Conservation (phyloP, 1,140 invertebrate species). For the Orius laevigatus region DNA sequence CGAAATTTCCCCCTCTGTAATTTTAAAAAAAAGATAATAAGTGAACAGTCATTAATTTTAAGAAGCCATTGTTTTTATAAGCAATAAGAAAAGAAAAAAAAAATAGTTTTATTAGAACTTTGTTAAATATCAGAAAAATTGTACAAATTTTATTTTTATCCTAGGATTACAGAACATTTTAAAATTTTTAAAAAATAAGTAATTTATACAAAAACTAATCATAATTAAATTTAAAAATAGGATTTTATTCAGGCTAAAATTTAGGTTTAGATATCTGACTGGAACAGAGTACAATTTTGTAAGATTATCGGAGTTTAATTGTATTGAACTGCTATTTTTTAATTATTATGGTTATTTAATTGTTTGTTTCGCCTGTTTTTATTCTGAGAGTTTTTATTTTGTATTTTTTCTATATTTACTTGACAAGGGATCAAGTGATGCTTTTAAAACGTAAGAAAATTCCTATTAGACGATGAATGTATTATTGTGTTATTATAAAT, state of each 20-base stretch:
- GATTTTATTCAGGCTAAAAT: slow-evolving; percentile 22
- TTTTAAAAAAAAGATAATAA: slow-evolving; percentile 18
- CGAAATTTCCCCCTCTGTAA: slow-evolving; percentile 15
- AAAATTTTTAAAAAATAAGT: slow-evolving; percentile 20
- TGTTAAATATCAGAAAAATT: slow-evolving; percentile 20
- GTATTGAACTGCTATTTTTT: slow-evolving; percentile 20
- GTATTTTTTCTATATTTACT: slow-evolving; percentile 20
- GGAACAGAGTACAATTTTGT: slow-evolving; percentile 21
- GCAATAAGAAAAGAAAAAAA: slow-evolving; percentile 20
- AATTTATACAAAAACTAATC: slow-evolving; percentile 18
- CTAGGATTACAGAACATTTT: slow-evolving; percentile 20
- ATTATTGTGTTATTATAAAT: slow-evolving; percentile 18
- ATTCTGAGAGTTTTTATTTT: slow-evolving; percentile 22
- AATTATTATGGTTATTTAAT: slow-evolving; percentile 20
- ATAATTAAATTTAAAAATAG: slow-evolving; percentile 20
- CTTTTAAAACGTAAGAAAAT: slow-evolving; percentile 32
- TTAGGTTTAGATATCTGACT: slow-evolving; percentile 22
- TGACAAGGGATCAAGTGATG: slow-evolving; percentile 19
- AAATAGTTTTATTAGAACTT: slow-evolving; percentile 20
- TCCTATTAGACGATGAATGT: slow-evolving; percentile 22
- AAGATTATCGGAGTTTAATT: slow-evolving; percentile 20
- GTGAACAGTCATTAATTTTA: slow-evolving; percentile 22
- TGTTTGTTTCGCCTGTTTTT: slow-evolving; percentile 19
- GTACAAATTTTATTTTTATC: slow-evolving; percentile 21
- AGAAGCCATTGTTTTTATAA: slow-evolving; percentile 22